These are phyloP conservation scores for Ranitomeya variabilis DNA, from an alignment of 2,113 vertebrate species.

Conservation along the genomic window DNA sequence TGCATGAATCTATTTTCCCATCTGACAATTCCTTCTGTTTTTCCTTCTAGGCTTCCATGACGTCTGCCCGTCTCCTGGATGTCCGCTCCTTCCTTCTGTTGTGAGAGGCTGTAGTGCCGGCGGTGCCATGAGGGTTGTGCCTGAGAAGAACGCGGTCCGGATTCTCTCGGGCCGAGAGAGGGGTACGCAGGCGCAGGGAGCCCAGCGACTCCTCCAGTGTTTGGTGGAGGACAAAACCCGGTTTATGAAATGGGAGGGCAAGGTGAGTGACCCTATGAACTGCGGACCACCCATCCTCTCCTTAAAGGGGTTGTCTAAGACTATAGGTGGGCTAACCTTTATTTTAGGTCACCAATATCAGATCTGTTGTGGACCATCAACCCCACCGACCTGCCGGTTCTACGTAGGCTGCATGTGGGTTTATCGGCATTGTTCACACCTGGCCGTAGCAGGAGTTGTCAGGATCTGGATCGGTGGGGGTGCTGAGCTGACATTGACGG, in stretches of 20 bases:
- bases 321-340: no score
- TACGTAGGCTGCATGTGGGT: no score
- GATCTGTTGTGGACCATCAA: no score
- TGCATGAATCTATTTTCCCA: no score
- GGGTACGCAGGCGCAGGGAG: slow-evolving; percentile 85
- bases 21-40: background rate
- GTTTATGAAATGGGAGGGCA: slow-evolving; percentile 99
- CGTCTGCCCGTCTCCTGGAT: slow-evolving; percentile 72
- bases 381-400: no score
- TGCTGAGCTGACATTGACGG: no score
- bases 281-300: no score
- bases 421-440: no score
- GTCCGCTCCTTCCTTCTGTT: slow-evolving; percentile 70
- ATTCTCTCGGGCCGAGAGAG: slow-evolving; percentile 92
- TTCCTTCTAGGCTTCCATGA: slow-evolving; percentile 72
- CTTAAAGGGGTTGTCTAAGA: no score
- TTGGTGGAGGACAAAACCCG: slow-evolving; percentile 97
- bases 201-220: slow-evolving; percentile 92
- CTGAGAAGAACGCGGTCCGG: slow-evolving; percentile 94
- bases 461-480: no score
- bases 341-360: no score
- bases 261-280: slow-evolving; percentile 73
- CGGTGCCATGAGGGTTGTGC: slow-evolving; percentile 83
- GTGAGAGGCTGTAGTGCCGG: slow-evolving; percentile 60
- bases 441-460: no score